phyloP scores from a whole-genome alignment of 2,888 invertebrate species.

The Campoletis raptor region DNA sequence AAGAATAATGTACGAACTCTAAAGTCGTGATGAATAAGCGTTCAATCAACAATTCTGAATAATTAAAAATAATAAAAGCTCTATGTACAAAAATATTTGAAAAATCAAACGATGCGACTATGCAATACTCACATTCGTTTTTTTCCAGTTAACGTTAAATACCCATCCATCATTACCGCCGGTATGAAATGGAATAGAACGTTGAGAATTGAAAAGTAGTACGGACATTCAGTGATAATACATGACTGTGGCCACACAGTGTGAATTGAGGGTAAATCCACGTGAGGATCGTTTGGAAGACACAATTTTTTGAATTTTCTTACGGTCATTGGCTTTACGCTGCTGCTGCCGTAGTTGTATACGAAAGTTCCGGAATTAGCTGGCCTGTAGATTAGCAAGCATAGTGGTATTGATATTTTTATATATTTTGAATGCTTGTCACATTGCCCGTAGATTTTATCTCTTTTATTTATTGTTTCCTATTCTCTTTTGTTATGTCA shows the following conservation, averaged over 20 bases:
- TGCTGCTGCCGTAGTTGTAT: constrained; percentile 94
- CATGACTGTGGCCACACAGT: constrained; percentile 69
- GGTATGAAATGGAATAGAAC: constrained; percentile 76
- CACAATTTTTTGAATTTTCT: constrained; percentile 44
- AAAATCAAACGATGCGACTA: not conserved
- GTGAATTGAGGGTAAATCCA: constrained; percentile 66
- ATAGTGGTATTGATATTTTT: not conserved
- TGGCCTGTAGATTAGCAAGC: constrained; percentile 29
- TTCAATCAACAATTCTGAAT: too few species aligned
- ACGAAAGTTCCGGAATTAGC: constrained; percentile 85
- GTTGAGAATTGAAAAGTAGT: constrained; percentile 67
- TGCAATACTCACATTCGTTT: constrained; percentile 75
- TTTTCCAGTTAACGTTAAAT: constrained; percentile 68
- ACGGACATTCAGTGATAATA: constrained; percentile 31
- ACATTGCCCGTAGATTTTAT: not conserved
- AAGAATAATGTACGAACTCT: too few species aligned
- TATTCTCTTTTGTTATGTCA: constrained; percentile 55
- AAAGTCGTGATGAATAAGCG: too few species aligned
- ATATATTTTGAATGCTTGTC: not conserved
- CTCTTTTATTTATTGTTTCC: not conserved
- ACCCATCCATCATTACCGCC: constrained; percentile 73
- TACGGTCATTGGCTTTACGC: constrained; percentile 86
- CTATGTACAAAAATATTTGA: too few species aligned
- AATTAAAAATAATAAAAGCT: too few species aligned
- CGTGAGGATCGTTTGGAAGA: not conserved